phyloP scores from a whole-genome alignment of 1,140 invertebrate genomes.

The Musca domestica region DNA sequence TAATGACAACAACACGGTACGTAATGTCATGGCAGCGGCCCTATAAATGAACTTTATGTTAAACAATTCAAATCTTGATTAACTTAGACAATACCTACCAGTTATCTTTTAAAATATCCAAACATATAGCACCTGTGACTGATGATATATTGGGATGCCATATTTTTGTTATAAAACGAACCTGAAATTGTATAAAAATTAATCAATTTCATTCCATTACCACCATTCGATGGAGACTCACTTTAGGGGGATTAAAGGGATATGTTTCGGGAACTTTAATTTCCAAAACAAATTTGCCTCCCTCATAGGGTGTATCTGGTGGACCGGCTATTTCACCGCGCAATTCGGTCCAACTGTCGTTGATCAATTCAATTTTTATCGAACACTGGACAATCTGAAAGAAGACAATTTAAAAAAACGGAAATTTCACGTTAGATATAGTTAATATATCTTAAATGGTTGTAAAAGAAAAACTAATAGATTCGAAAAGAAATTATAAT shows the following conservation, averaged over 20 bases:
- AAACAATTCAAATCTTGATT: not conserved
- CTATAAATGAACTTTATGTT: slow-evolving; percentile 55
- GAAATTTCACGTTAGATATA: too few species aligned
- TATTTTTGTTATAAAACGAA: slow-evolving; percentile 94
- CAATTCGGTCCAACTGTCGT: slow-evolving; percentile 88
- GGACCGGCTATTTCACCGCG: slow-evolving; percentile 89
- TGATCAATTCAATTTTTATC: slow-evolving; percentile 88
- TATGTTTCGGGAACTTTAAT: slow-evolving; percentile 99
- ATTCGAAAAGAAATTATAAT: too few species aligned
- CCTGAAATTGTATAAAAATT: slow-evolving; percentile 56
- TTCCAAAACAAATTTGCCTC: slow-evolving; percentile 89
- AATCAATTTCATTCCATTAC: not conserved
- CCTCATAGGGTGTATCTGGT: slow-evolving; percentile 96
- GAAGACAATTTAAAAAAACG: slow-evolving; percentile 11
- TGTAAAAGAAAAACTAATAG: too few species aligned
- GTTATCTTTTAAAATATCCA: slow-evolving; percentile 99
- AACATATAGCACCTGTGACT: slow-evolving; percentile 97
- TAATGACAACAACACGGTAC: slow-evolving; percentile 90
- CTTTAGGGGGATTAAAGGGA: slow-evolving; percentile 98
- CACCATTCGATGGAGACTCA: slow-evolving; percentile 50
- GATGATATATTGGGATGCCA: slow-evolving; percentile 99
- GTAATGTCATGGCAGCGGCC: slow-evolving; percentile 97
- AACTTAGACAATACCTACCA: slow-evolving; percentile 65
- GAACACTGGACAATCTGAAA: slow-evolving; percentile 84
- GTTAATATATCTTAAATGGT: too few species aligned